A percentile compares a stretch with the other conserved stretches of the same genome.
Evolutionary conservation across 1,140 invertebrate species (phyloP).

Genomic region (Galendromus occidentalis): DNA sequence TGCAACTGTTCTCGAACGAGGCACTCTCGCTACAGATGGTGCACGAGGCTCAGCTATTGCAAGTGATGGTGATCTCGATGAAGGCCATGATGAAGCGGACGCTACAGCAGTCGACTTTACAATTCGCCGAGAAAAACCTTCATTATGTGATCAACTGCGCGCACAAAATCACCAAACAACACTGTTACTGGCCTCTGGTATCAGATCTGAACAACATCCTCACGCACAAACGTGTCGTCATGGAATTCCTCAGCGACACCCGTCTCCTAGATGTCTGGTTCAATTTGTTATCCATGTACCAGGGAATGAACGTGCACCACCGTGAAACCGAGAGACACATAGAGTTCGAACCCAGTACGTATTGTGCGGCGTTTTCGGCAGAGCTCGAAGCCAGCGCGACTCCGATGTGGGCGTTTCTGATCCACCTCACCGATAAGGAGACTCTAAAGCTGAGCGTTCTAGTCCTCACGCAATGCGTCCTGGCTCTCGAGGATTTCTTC

Average conservation of each 20-base stretch:
- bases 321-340: constrained; percentile 69
- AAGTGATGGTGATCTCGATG: constrained; percentile 81
- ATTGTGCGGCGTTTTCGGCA: constrained; percentile 88
- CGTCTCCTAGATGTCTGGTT: constrained; percentile 81
- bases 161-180: constrained; percentile 77
- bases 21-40: constrained; percentile 69
- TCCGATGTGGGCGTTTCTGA: constrained; percentile 86
- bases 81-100: constrained; percentile 83
- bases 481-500: constrained; percentile 62
- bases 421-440: constrained; percentile 47
- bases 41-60: constrained; percentile 62
- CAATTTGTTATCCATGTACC: constrained; percentile 72
- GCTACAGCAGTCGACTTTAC: constrained; percentile 59
- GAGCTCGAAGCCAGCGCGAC: constrained; percentile 87
- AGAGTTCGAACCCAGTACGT: constrained; percentile 90
- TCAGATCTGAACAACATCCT: constrained; percentile 94
- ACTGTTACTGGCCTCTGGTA: constrained; percentile 92
- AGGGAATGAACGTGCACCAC: constrained; percentile 90
- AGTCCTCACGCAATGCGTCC: constrained; percentile 48
- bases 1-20: constrained; percentile 86
- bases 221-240: constrained; percentile 67
- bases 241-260: constrained; percentile 67
- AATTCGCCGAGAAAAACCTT: constrained; percentile 26
- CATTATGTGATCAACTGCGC: constrained; percentile 70
- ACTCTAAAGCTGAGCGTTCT: constrained; percentile 46